A percentile compares a stretch with the other conserved stretches of the same genome.
Evolutionary conservation across 2,888 invertebrate species (phyloP).

Genomic region (Clostera curtula): DNA sequence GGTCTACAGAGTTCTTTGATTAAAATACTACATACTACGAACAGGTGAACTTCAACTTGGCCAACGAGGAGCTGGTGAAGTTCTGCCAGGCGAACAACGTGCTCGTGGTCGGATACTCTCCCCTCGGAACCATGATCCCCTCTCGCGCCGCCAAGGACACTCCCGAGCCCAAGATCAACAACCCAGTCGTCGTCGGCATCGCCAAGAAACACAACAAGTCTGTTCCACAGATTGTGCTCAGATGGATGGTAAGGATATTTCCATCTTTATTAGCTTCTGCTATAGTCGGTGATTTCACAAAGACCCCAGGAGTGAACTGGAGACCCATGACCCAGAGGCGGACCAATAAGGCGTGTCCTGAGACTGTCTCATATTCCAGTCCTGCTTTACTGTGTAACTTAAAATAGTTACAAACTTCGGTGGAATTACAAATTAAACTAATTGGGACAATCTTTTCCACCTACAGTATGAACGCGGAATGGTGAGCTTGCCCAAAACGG

Average conservation of each 20-base stretch:
- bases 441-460: background rate
- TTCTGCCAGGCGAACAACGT: slow-evolving; percentile 77
- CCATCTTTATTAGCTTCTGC: background rate
- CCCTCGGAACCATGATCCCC: slow-evolving; percentile 76
- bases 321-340: no score
- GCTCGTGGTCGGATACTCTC: slow-evolving; percentile 77
- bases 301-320: no score
- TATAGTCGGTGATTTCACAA: no score
- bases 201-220: slow-evolving; percentile 78
- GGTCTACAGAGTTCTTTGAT: background rate
- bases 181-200: slow-evolving; percentile 71
- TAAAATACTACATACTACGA: slow-evolving; percentile 3
- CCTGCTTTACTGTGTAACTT: no score
- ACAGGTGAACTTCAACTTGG: slow-evolving; percentile 77
- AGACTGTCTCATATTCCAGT: no score
- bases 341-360: no score
- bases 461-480: slow-evolving; percentile 49
- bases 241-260: slow-evolving; percentile 25
- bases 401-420: no score
- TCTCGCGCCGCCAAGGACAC: slow-evolving; percentile 52
- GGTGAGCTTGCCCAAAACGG: slow-evolving; percentile 44
- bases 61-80: slow-evolving; percentile 77
- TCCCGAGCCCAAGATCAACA: slow-evolving; percentile 67
- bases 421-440: background rate
- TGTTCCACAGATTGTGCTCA: slow-evolving; percentile 71